These are phyloP conservation scores for Osmoderma eremita DNA, from an alignment of 2,888 invertebrate species.

Conservation along the genomic window DNA sequence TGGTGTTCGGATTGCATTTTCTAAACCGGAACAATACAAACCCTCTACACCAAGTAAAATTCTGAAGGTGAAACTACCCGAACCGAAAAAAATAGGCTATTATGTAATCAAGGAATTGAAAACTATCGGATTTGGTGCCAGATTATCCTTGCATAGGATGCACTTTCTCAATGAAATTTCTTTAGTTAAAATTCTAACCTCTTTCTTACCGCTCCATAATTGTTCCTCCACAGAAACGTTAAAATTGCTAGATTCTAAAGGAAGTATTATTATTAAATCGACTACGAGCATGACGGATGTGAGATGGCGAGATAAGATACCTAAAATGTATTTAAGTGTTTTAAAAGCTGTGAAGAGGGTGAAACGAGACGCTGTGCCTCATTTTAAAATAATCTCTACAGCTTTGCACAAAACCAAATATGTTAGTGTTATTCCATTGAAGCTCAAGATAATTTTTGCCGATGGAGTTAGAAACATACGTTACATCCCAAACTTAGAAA, in stretches of 20 bases:
- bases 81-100: background rate
- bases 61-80: background rate
- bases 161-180: conserved; percentile 32
- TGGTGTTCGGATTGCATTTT: conserved; percentile 35
- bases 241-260: conserved; percentile 23
- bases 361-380: conserved; percentile 29
- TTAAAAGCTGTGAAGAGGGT: conserved; percentile 19
- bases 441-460: conserved; percentile 29
- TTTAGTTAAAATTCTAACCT: conserved; percentile 21
- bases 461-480: conserved; percentile 18
- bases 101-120: conserved; percentile 22
- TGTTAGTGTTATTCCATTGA: conserved; percentile 21
- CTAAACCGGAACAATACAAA: conserved; percentile 1
- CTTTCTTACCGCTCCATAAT: conserved; percentile 3
- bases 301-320: conserved; percentile 1
- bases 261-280: conserved; percentile 30
- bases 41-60: background rate
- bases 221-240: conserved; percentile 23
- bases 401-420: conserved; percentile 36
- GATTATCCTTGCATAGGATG: conserved; percentile 10
- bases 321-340: conserved; percentile 15
- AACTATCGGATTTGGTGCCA: conserved; percentile 21
- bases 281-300: conserved; percentile 33
- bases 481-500: conserved; percentile 32
- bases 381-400: conserved; percentile 40